Conservation (phyloP, 2,113 vertebrate species). For the Cyphomyrus discorhynchus region DNA sequence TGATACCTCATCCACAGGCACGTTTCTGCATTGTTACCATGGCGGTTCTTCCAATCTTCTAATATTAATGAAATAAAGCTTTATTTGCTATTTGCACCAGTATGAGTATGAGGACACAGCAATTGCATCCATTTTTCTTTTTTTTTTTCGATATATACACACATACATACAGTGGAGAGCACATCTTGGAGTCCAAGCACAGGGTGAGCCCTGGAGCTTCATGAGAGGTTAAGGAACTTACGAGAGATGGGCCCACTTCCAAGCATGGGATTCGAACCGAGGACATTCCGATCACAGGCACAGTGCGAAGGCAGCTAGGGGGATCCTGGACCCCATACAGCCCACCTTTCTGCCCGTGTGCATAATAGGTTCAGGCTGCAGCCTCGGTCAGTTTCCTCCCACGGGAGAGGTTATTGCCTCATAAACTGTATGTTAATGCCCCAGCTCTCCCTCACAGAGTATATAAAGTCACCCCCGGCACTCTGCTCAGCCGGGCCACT, state of each 20-base stretch:
- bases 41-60: neutral
- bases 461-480: conserved; percentile 21
- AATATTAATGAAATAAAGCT: neutral
- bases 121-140: neutral
- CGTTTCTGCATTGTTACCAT: conserved; percentile 21
- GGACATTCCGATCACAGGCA: neutral
- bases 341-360: neutral
- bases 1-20: conserved; percentile 21
- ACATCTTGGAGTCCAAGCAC: neutral
- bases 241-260: neutral
- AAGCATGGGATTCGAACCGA: neutral
- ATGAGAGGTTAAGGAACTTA: neutral
- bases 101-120: neutral
- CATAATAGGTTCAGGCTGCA: conserved; percentile 41
- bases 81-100: neutral
- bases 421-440: conserved; percentile 42
- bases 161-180: neutral
- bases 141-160: neutral
- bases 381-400: conserved; percentile 31
- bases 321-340: neutral
- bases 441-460: conserved; percentile 22
- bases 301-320: neutral
- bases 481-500: conserved; percentile 5
- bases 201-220: neutral
- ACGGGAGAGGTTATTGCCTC: conserved; percentile 40